Percentiles rank a stretch among this genome's conserved stretches.
Evolutionary conservation across 2,113 vertebrate species (phyloP).

Genomic region (Laticauda laticaudata): DNA sequence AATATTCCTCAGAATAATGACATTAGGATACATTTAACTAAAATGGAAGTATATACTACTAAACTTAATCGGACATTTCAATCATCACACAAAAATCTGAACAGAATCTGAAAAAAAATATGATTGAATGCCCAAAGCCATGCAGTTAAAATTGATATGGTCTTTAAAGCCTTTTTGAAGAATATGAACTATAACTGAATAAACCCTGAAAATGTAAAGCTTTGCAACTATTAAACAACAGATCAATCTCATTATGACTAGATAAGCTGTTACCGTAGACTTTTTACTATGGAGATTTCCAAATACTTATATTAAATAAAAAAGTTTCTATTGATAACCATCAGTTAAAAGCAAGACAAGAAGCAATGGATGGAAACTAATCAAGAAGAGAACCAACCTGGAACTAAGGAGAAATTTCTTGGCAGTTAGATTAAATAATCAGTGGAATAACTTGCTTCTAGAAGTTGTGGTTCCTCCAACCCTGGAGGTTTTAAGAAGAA

Average conservation of each 20-base stretch:
- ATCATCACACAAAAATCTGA: conserved; percentile 15
- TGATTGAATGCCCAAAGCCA: conserved; percentile 33
- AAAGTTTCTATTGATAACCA: neutral
- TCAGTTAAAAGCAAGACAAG: neutral
- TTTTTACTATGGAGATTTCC: neutral
- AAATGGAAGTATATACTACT: neutral
- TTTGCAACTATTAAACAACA: neutral
- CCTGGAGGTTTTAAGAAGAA: neutral
- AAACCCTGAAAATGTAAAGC: neutral
- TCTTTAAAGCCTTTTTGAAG: neutral
- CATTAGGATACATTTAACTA: neutral
- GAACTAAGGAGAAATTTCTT: neutral
- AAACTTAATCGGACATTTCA: neutral
- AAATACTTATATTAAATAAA: neutral
- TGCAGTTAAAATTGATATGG: conserved; percentile 46
- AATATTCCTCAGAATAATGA: neutral
- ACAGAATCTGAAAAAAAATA: conserved; percentile 35
- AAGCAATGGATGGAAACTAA: neutral
- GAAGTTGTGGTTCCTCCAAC: neutral
- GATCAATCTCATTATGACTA: neutral
- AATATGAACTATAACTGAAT: neutral
- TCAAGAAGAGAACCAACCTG: neutral
- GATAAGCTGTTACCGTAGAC: neutral
- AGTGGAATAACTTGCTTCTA: neutral
- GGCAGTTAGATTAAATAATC: neutral